Conservation (phyloP, 2,797 vertebrate species). For the Clarias laeviceps region DNA sequence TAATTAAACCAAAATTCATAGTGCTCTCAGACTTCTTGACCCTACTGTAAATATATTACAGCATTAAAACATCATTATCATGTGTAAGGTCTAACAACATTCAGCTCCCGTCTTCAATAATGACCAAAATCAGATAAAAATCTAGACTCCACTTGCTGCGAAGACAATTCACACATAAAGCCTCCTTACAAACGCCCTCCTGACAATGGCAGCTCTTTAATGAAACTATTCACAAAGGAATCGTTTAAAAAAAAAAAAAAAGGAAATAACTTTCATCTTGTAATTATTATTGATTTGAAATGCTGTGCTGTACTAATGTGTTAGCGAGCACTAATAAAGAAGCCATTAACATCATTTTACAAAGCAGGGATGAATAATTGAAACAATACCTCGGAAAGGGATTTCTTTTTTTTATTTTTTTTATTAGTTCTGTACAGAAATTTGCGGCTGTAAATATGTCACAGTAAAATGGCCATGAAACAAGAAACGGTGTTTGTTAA, state of each 20-base stretch:
- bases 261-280: slow-evolving; percentile 63
- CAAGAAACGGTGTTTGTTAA: neutral
- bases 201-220: slow-evolving; percentile 60
- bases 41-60: no score
- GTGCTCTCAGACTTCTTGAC: no score
- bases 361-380: slow-evolving; percentile 49
- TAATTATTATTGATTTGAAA: slow-evolving; percentile 78
- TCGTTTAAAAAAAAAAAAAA: slow-evolving; percentile 27
- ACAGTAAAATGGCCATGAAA: neutral
- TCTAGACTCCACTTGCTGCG: slow-evolving; percentile 6
- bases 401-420: neutral
- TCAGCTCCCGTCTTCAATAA: slow-evolving; percentile 1
- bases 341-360: slow-evolving; percentile 64
- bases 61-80: neutral
- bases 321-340: slow-evolving; percentile 58
- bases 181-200: slow-evolving; percentile 55
- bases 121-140: neutral
- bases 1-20: no score
- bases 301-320: slow-evolving; percentile 61
- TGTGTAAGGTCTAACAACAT: neutral
- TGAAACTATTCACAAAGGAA: slow-evolving; percentile 61
- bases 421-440: neutral
- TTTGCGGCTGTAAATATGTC: neutral
- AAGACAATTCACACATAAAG: slow-evolving; percentile 15
- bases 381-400: slow-evolving; percentile 26